phyloP scores from a whole-genome alignment of 2,888 invertebrate genomes.

The Lucinisca nassula region DNA sequence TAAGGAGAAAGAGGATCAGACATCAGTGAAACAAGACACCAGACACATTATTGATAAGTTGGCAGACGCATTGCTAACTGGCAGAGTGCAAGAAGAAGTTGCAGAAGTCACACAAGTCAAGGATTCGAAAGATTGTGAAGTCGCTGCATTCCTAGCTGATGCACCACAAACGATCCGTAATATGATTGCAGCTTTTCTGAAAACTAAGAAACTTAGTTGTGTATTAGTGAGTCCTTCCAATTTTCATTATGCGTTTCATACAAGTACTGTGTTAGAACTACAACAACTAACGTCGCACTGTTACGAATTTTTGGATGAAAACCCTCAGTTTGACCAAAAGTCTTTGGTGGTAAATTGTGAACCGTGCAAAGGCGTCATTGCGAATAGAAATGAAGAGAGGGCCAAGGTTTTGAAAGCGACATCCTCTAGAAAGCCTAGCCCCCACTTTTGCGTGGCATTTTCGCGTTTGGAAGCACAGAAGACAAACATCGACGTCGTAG shows the following conservation, averaged over 20 bases:
- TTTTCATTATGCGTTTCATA: neutral
- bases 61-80: neutral
- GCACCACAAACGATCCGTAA: neutral
- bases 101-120: no score
- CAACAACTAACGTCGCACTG: neutral
- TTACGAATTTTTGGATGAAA: constrained; percentile 6
- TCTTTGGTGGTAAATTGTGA: neutral
- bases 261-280: neutral
- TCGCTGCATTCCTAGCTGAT: neutral
- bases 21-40: neutral
- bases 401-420: neutral
- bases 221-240: neutral
- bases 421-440: neutral
- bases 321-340: neutral
- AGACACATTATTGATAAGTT: neutral
- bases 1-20: neutral
- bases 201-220: neutral
- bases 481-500: neutral
- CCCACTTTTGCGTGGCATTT: constrained; percentile 2
- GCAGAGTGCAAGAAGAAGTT: neutral
- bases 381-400: neutral
- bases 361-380: neutral
- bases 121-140: no score
- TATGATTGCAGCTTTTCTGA: neutral
- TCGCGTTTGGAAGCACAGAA: neutral